Conservation (phyloP, 1,140 invertebrate species). For the Daktulosphaira vitifoliae region DNA sequence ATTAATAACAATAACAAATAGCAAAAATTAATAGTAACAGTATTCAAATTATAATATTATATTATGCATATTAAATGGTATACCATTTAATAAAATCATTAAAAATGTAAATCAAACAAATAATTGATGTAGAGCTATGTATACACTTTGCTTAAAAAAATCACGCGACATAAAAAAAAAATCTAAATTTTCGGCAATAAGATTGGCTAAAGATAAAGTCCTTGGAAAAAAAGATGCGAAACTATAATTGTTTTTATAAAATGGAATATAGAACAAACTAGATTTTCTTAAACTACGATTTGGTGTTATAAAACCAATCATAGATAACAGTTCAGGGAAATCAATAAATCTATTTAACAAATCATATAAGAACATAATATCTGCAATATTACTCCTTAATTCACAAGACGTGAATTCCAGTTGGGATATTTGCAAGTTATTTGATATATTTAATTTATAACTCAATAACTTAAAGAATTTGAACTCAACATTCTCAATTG, state of each 20-base stretch:
- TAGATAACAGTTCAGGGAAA: background rate
- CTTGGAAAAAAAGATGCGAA: background rate
- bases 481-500: background rate
- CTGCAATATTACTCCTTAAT: background rate
- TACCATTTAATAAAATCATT: too few species aligned
- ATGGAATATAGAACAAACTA: background rate
- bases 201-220: background rate
- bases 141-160: too few species aligned
- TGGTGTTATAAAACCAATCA: background rate
- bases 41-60: too few species aligned
- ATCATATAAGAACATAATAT: constrained; percentile 1
- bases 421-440: background rate
- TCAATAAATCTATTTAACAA: background rate
- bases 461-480: constrained; percentile 1
- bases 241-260: background rate
- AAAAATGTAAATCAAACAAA: too few species aligned
- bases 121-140: too few species aligned
- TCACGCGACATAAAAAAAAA: background rate
- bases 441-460: constrained; percentile 9
- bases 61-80: too few species aligned
- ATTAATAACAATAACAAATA: too few species aligned
- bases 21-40: too few species aligned
- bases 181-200: background rate
- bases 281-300: background rate
- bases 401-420: background rate